Conservation (phyloP, 2,113 vertebrate genomes). For the Carassius gibelio region DNA sequence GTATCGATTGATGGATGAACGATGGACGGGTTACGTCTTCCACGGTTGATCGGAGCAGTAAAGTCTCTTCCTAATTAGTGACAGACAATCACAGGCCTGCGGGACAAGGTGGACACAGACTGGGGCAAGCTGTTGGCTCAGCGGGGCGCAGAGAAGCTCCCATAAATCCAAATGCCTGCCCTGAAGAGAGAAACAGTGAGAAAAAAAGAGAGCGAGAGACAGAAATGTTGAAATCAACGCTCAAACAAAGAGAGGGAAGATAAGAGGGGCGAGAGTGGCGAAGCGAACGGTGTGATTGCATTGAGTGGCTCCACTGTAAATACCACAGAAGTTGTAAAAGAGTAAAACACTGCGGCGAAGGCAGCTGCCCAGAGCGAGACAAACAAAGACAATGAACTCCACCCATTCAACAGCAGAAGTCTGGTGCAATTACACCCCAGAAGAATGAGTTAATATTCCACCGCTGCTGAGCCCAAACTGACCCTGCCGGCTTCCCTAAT, state of each 20-base stretch:
- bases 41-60: constrained; percentile 46
- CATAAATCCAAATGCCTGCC: constrained; percentile 44
- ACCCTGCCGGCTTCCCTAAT: neutral
- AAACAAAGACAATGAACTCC: constrained; percentile 49
- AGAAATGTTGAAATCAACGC: constrained; percentile 27
- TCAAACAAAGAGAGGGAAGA: constrained; percentile 40
- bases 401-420: constrained; percentile 38
- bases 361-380: constrained; percentile 46
- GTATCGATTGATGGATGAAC: constrained; percentile 46
- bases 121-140: constrained; percentile 62
- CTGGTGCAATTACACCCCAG: constrained; percentile 34
- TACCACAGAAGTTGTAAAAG: constrained; percentile 62
- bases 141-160: constrained; percentile 41
- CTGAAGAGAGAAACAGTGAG: constrained; percentile 33
- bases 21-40: constrained; percentile 18
- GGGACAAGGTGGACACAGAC: constrained; percentile 61
- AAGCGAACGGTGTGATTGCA: constrained; percentile 40
- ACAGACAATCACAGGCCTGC: constrained; percentile 58
- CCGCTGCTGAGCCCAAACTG: constrained; percentile 31
- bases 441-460: constrained; percentile 50
- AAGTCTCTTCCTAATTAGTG: constrained; percentile 63
- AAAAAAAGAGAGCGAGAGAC: neutral
- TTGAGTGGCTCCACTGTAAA: constrained; percentile 66
- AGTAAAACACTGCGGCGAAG: constrained; percentile 27
- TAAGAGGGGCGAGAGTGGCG: constrained; percentile 51